Evolutionary conservation across 1,140 invertebrate genomes (phyloP), one percentile per base, ranked within the genome.

Genomic region (Globodera ellingtonae): DNA sequence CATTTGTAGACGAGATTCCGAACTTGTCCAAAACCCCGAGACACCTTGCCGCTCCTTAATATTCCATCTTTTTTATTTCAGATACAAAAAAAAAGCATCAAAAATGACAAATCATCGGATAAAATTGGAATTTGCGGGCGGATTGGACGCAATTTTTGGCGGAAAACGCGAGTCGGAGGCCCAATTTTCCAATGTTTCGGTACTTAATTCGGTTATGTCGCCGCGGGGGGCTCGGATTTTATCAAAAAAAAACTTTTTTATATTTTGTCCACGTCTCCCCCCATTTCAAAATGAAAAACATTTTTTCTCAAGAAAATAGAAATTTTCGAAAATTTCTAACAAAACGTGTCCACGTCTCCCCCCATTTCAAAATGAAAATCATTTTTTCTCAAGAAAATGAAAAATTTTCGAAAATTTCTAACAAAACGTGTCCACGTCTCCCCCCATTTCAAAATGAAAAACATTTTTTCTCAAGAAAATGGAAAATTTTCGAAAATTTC

Each of bases 111-210:
- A 2, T 35, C 35, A 35, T 35, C 59, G 59, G 59, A 65, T 70
- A 70, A 44, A 35, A 47, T 70, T 70, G 67, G 67, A 70, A 47
- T 70, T 70, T 47, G 67, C 24, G 18, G 67, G 67, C 6, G 67
- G 67, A 35, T 35, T 70, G 6, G 67, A 70, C 21, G 67, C 67
- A 47, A 10, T 70, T 35, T 70, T 70, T 59, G 15, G 15, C 15
- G 56, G 56, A 15, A 59, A 59, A 59, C 56, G 56, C 15, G 56
- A 10, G 56, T 15, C 56, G 13, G 56, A 59, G 15, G 56, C 56
- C 18, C 10, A 59, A 59, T 15, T 15, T 18, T 13, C 13, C 1
- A 59, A 59, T n/a, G 18, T 59, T 59, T 59, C 56, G 56, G 56
- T 59, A 59, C 5, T 59, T 15, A 15, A 7, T 18, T 59, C 18